Conservation (phyloP, 2,888 invertebrate species). For the Invenusta paracnida region DNA sequence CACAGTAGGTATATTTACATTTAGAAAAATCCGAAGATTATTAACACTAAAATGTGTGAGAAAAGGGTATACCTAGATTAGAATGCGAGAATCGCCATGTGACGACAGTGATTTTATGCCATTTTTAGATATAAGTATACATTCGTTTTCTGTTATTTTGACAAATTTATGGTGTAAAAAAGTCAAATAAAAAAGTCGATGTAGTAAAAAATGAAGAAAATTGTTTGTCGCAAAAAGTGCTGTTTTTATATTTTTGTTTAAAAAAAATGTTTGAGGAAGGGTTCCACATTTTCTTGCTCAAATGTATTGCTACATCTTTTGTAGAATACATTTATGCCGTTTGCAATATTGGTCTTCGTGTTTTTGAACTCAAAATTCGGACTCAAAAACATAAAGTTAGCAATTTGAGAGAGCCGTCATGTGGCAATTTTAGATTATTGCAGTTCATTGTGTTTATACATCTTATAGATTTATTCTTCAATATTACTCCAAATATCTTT, state of each 20-base stretch:
- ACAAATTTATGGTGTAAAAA: no score
- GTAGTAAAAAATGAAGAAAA: neutral
- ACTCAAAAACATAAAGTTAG: constrained; percentile 10
- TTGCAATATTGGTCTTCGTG: neutral
- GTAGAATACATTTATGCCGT: neutral
- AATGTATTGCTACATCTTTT: neutral
- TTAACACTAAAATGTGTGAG: no score
- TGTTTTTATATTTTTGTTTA: neutral
- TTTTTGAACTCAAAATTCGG: neutral
- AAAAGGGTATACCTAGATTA: no score
- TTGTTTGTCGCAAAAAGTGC: neutral
- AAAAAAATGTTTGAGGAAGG: no score
- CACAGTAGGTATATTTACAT: no score
- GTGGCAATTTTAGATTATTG: neutral
- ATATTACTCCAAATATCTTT: neutral
- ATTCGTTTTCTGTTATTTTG: no score
- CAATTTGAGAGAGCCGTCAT: neutral
- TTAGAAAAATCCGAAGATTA: no score
- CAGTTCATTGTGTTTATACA: neutral
- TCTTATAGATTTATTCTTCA: neutral
- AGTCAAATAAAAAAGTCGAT: neutral
- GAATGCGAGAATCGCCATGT: no score
- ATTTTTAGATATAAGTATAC: no score
- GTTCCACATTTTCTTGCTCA: neutral
- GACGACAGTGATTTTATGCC: no score